Evolutionary conservation across 2,113 vertebrate genomes (phyloP).

Genomic region (Terrapene triunguis): DNA sequence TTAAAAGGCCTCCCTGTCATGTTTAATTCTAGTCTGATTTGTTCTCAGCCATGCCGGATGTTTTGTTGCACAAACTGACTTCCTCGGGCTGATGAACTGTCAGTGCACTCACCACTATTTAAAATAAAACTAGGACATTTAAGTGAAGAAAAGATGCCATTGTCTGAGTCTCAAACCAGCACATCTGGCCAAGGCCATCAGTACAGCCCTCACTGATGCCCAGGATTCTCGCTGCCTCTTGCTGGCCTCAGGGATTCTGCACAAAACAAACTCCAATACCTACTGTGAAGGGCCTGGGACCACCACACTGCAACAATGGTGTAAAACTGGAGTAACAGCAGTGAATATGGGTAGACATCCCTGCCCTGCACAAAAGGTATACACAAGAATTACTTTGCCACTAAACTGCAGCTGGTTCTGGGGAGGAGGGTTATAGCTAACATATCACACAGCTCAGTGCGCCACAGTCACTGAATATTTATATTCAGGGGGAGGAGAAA

Average conservation of each 20-base stretch:
- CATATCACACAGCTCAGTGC: not conserved
- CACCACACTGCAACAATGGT: not conserved
- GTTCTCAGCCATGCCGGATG: not conserved
- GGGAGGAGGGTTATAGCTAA: not conserved
- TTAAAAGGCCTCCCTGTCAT: not conserved
- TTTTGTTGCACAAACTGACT: slow-evolving; percentile 12
- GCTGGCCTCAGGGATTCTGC: not conserved
- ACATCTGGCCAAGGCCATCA: not conserved
- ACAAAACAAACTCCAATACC: not conserved
- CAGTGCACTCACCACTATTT: not conserved
- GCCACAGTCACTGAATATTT: not conserved
- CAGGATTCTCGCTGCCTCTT: not conserved
- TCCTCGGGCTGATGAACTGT: not conserved
- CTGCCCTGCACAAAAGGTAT: not conserved
- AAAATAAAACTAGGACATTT: not conserved
- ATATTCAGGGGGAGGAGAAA: not conserved
- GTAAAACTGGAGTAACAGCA: not conserved
- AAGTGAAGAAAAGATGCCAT: not conserved
- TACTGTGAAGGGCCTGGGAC: not conserved
- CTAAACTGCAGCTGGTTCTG: not conserved
- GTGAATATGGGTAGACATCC: not conserved
- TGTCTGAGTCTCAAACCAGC: slow-evolving; percentile 7
- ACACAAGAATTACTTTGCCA: not conserved
- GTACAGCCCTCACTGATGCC: slow-evolving; percentile 9
- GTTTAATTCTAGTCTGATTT: slow-evolving; percentile 18